phyloP scores from a whole-genome alignment of 2,888 invertebrate genomes.

The Psylliodes chrysocephalus region DNA sequence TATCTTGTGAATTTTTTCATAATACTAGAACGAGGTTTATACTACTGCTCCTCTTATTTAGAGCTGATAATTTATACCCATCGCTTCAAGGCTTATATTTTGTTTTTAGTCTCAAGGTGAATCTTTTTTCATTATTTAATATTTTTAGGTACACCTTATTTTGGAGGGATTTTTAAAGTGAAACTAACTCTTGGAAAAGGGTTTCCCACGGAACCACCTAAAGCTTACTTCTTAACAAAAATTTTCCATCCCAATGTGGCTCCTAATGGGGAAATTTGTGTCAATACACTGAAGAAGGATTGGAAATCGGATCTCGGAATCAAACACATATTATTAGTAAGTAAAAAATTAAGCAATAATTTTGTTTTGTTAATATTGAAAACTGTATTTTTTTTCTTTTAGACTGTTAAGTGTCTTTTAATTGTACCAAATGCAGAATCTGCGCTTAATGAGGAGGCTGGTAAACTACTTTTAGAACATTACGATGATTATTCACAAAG shows the following conservation, averaged over 20 bases:
- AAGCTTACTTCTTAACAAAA: slow-evolving; percentile 92
- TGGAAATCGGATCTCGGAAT: slow-evolving; percentile 97
- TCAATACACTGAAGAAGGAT: slow-evolving; percentile 94
- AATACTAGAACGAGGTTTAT: too few species aligned
- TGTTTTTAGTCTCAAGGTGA: too few species aligned
- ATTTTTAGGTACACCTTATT: slow-evolving; percentile 85
- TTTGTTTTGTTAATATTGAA: not conserved
- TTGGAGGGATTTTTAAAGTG: slow-evolving; percentile 88
- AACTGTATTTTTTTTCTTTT: slow-evolving; percentile 51
- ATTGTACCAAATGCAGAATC: slow-evolving; percentile 98
- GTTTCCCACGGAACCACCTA: slow-evolving; percentile 92
- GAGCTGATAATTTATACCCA: too few species aligned
- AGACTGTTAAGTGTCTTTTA: slow-evolving; percentile 93
- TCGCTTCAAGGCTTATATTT: too few species aligned
- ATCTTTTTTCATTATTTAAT: not conserved
- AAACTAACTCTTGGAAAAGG: slow-evolving; percentile 91
- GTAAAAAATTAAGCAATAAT: slow-evolving; percentile 46
- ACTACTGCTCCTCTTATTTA: too few species aligned
- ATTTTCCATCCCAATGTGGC: slow-evolving; percentile 98
- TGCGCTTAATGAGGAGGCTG: slow-evolving; percentile 96
- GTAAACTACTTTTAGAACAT: slow-evolving; percentile 89
- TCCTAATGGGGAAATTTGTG: slow-evolving; percentile 93
- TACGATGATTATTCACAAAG: slow-evolving; percentile 92
- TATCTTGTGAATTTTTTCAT: too few species aligned
- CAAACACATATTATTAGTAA: slow-evolving; percentile 89